phyloP scores from a whole-genome alignment of 1,140 invertebrate species.

The Heliconius melpomene region DNA sequence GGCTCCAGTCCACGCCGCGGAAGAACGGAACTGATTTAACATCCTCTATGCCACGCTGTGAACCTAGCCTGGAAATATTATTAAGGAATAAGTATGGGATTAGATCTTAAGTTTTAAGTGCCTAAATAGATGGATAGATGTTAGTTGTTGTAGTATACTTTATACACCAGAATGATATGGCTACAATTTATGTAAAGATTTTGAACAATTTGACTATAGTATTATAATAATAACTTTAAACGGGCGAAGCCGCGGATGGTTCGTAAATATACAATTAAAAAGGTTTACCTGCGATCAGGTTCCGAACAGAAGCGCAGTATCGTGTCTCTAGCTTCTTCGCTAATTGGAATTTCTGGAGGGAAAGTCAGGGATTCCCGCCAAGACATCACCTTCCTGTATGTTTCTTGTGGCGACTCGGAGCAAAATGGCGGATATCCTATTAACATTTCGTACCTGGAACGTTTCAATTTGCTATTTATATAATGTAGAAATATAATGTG shows the following conservation, averaged over 20 bases:
- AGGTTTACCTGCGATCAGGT: constrained; percentile 87
- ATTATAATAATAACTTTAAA: too few species aligned
- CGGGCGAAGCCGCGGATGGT: too few species aligned
- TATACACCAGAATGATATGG: too few species aligned
- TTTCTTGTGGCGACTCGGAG: constrained; percentile 99
- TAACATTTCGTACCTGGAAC: constrained; percentile 96
- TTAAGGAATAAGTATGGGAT: not conserved
- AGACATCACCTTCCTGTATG: constrained; percentile 99
- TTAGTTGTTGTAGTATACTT: too few species aligned
- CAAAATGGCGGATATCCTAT: constrained; percentile 99
- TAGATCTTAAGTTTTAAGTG: too few species aligned
- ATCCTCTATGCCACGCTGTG: constrained; percentile 94
- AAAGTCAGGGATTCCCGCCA: constrained; percentile 99
- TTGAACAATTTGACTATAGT: too few species aligned
- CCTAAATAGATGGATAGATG: too few species aligned
- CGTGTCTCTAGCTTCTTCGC: constrained; percentile 94
- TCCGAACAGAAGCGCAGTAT: constrained; percentile 97
- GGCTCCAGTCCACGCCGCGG: constrained; percentile 96
- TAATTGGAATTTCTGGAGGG: constrained; percentile 99
- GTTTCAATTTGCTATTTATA: not conserved
- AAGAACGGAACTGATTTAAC: constrained; percentile 94
- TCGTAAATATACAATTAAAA: not conserved
- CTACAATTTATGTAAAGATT: too few species aligned
- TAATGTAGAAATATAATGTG: not conserved
- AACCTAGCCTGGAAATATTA: constrained; percentile 84